Conservation (phyloP, 1,140 invertebrate genomes). For the Leptopilina boulardi region DNA sequence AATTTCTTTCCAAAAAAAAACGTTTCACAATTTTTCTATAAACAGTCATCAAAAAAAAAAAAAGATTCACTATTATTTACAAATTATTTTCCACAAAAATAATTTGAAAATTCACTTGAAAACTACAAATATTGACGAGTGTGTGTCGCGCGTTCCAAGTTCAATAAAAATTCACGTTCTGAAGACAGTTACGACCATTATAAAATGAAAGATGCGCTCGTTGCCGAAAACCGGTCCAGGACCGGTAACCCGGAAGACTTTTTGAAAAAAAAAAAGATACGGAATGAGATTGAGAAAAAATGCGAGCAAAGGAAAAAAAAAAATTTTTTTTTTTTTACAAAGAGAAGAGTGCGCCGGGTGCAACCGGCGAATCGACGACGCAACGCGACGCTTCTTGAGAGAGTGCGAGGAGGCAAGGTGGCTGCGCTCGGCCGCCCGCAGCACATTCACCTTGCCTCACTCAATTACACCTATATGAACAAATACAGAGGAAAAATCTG, state of each 20-base stretch:
- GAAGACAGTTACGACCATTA: not conserved
- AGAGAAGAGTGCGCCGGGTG: conserved; percentile 39
- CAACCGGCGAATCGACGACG: conserved; percentile 47
- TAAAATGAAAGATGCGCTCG: conserved; percentile 23
- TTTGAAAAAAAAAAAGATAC: conserved; percentile 26
- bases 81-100: no score
- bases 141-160: not conserved
- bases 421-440: conserved; percentile 39
- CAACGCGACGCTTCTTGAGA: conserved; percentile 35
- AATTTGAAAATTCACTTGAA: not conserved
- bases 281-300: not conserved
- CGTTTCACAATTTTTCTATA: no score
- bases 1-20: no score
- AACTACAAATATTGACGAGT: no score
- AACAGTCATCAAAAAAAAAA: no score
- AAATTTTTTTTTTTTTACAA: conserved; percentile 35
- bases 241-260: conserved; percentile 36
- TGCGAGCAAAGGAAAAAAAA: conserved; percentile 32
- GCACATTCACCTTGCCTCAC: conserved; percentile 65
- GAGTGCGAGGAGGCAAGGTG: conserved; percentile 25
- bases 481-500: conserved; percentile 1
- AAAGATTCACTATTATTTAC: no score
- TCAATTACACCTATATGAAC: conserved; percentile 41
- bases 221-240: conserved; percentile 10
- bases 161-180: not conserved